These are phyloP conservation scores for Nymphicus hollandicus DNA, from an alignment of 2,113 vertebrate species.

Conservation along the genomic window DNA sequence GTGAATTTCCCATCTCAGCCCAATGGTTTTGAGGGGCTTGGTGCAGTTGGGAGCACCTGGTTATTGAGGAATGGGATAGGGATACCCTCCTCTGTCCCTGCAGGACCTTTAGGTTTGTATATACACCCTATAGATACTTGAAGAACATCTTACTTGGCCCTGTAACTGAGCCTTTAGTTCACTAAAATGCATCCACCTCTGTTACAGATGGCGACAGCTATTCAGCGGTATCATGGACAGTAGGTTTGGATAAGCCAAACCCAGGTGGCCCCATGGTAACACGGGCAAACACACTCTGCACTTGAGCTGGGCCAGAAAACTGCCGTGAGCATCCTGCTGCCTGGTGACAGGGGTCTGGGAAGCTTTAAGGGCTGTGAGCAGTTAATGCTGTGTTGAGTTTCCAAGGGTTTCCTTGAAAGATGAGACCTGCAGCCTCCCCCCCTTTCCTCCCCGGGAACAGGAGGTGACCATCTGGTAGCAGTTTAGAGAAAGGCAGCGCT, in stretches of 20 bases:
- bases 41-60: not conserved
- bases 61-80: not conserved
- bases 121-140: fast-evolving
- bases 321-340: not conserved
- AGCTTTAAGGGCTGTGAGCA: not conserved
- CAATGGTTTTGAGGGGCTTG: fast-evolving
- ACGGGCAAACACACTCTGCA: fast-evolving
- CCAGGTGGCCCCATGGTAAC: fast-evolving
- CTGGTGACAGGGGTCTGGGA: not conserved
- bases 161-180: not conserved
- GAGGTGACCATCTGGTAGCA: slow-evolving; percentile 68
- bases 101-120: not conserved
- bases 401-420: slow-evolving; percentile 53
- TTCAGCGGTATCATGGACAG: fast-evolving
- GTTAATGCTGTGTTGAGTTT: slow-evolving; percentile 15
- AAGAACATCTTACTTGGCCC: not conserved
- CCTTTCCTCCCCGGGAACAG: slow-evolving; percentile 34
- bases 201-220: fast-evolving
- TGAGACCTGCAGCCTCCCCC: slow-evolving; percentile 52
- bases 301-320: not conserved
- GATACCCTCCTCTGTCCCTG: not conserved
- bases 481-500: slow-evolving; percentile 10
- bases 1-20: not conserved
- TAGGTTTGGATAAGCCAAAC: not conserved
- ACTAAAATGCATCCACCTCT: not conserved